A percentile compares a stretch with the other conserved stretches of the same genome.
phyloP scores from a whole-genome alignment of 2,888 invertebrate genomes.

The Drosophila tripunctata region DNA sequence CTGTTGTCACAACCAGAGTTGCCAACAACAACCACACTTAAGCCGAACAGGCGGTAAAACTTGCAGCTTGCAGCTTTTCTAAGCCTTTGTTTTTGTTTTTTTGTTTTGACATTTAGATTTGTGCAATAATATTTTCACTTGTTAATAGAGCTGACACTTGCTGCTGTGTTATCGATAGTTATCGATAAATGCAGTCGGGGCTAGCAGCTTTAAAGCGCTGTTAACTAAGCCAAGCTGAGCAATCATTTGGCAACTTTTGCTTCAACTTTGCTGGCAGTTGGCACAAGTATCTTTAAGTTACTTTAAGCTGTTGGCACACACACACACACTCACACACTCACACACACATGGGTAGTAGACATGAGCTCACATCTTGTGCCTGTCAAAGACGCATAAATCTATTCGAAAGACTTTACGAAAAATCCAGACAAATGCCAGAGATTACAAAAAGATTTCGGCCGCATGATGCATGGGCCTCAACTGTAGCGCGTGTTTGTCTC shows the following conservation, averaged over 20 bases:
- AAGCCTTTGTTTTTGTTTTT: slow-evolving; percentile 45
- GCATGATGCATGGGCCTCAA: slow-evolving; percentile 73
- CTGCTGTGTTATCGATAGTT: neutral
- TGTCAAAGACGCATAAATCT: slow-evolving; percentile 79
- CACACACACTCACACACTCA: neutral
- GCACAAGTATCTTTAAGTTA: slow-evolving; percentile 67
- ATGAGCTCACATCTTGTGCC: slow-evolving; percentile 75
- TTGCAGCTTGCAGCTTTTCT: slow-evolving; percentile 53
- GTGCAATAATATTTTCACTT: slow-evolving; percentile 12
- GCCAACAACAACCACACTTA: slow-evolving; percentile 54
- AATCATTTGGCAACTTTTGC: neutral
- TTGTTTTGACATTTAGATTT: slow-evolving; percentile 55
- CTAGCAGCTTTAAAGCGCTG: neutral
- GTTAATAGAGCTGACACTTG: slow-evolving; percentile 4
- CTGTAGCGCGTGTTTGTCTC: slow-evolving; percentile 40
- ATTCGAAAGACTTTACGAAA: slow-evolving; percentile 80
- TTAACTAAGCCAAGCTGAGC: too few relatives aligned
- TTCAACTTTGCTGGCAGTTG: slow-evolving; percentile 26
- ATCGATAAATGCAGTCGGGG: neutral
- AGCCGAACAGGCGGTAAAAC: slow-evolving; percentile 39
- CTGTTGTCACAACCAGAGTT: slow-evolving; percentile 68
- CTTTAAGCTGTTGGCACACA: slow-evolving; percentile 58
- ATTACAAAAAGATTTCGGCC: slow-evolving; percentile 81
- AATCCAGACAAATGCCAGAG: slow-evolving; percentile 81
- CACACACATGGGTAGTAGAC: slow-evolving; percentile 14